Conservation (phyloP, 2,113 vertebrate genomes). For the Falcunculus frontatus region DNA sequence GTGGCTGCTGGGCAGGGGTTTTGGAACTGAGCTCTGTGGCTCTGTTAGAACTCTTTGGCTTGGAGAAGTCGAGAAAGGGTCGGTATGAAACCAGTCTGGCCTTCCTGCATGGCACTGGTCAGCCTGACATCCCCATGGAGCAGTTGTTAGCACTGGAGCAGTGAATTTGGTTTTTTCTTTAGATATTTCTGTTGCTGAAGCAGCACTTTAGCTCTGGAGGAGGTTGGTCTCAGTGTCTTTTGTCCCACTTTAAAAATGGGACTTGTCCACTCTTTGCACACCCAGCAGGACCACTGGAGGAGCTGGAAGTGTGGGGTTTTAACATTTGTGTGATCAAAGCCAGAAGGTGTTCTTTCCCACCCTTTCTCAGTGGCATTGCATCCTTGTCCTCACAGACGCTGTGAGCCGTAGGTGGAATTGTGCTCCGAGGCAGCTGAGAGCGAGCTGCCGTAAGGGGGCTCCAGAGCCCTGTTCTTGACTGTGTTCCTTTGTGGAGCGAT, state of each 20-base stretch:
- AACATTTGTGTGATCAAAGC: not conserved
- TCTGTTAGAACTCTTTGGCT: not conserved
- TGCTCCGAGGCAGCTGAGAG: not conserved
- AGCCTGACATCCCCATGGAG: not conserved
- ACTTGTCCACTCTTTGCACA: not conserved
- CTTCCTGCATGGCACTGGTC: not conserved
- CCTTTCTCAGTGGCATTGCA: not conserved
- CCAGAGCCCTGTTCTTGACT: conserved; percentile 32
- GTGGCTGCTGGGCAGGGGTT: not conserved
- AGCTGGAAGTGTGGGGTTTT: not conserved
- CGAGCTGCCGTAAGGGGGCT: conserved; percentile 63
- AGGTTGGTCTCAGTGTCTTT: not conserved
- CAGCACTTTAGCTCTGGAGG: not conserved
- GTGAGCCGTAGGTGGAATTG: accelerated
- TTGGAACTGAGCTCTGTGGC: not conserved
- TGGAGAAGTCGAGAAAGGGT: not conserved
- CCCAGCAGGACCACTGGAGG: not conserved
- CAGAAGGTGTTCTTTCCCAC: not conserved
- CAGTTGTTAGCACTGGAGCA: not conserved
- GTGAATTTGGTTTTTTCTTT: not conserved
- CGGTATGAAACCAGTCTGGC: not conserved
- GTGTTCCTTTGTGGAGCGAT: not conserved
- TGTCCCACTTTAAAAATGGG: not conserved
- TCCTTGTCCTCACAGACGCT: not conserved
- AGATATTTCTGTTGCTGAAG: not conserved